Evolutionary conservation across 2,888 invertebrate genomes (phyloP), one percentile per base, ranked within the genome.

Genomic region (Acrobasis consociella): DNA sequence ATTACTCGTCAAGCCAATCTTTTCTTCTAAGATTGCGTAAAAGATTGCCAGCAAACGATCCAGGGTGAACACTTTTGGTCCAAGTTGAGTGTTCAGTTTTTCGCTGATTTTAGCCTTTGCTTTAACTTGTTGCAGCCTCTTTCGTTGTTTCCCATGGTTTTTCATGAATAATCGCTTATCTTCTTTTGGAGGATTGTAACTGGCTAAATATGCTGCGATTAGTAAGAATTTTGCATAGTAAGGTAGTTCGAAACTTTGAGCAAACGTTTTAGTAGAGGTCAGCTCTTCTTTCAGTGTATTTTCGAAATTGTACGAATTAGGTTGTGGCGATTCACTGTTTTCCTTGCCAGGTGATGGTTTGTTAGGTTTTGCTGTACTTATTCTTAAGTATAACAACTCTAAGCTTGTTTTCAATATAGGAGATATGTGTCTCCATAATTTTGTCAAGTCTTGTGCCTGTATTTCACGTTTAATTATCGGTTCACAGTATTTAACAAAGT

Each of bases 141-240:
- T 96, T n/a, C 93, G 93, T 72, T 94, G 95, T 76, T 96, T 96
- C 0, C 95, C 95, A 71, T 95, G 95, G 72, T 95, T 86, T 86
- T 98, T 98, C 84, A 97, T 94, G 82, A 98, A 98, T 53, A 98
- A 90, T 56, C 96, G 91, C 77, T 96, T 97, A 81, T 99, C 99
- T 71, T 97, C 96, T 72, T 96, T 97, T 0, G 96, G 94, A 1
- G 98, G 97, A 85, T 98, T 98, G 82, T 98, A 97, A 42, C 98
- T 98, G 0, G 98, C 98, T 65, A 99, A 90, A 81, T 97, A 99
- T 0, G 98, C 96, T 9, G 98, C 97, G 37, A 99, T 96, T 3
- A 99, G 89, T 46, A 99, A 92, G 82, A 95, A 98, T 85, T 98
- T 98, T 0, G 97, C 96, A 85, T 97, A 98, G 80, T 95, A 97